These are phyloP conservation scores for Lordiphosa mommai DNA, from an alignment of 1,140 invertebrate genomes.

Conservation along the genomic window DNA sequence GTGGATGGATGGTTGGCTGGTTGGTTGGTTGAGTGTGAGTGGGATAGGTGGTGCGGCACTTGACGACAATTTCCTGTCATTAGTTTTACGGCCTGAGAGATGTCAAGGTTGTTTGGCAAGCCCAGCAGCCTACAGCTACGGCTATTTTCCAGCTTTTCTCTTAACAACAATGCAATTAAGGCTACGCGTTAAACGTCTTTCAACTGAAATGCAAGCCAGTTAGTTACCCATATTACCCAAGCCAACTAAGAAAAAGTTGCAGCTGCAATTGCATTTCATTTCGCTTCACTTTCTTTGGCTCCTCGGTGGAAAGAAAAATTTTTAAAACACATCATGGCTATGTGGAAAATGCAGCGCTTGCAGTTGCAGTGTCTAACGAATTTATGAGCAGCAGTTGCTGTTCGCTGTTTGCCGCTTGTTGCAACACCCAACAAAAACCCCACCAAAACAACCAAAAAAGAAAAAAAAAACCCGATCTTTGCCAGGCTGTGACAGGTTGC, in stretches of 20 bases:
- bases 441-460: constrained; percentile 24
- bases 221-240: constrained; percentile 50
- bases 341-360: constrained; percentile 59
- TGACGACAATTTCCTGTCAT: constrained; percentile 72
- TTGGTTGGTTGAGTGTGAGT: constrained; percentile 20
- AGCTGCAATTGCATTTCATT: constrained; percentile 55
- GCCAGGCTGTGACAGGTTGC: constrained; percentile 54
- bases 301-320: constrained; percentile 5
- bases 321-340: constrained; percentile 52
- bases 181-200: constrained; percentile 66
- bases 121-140: constrained; percentile 37
- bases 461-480: constrained; percentile 37
- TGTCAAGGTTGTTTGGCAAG: constrained; percentile 72
- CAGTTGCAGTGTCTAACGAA: constrained; percentile 50
- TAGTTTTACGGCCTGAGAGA: constrained; percentile 47
- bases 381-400: constrained; percentile 59
- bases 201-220: constrained; percentile 70
- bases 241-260: constrained; percentile 33
- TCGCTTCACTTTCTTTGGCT: constrained; percentile 68
- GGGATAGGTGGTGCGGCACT: constrained; percentile 40
- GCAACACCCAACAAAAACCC: constrained; percentile 55
- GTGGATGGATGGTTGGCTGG: constrained; percentile 17
- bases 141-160: not conserved
- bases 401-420: constrained; percentile 32
- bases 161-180: constrained; percentile 48